Percentiles rank a stretch among this genome's conserved stretches.
phyloP scores from a whole-genome alignment of 2,797 vertebrate species.

The Dermochelys coriacea region DNA sequence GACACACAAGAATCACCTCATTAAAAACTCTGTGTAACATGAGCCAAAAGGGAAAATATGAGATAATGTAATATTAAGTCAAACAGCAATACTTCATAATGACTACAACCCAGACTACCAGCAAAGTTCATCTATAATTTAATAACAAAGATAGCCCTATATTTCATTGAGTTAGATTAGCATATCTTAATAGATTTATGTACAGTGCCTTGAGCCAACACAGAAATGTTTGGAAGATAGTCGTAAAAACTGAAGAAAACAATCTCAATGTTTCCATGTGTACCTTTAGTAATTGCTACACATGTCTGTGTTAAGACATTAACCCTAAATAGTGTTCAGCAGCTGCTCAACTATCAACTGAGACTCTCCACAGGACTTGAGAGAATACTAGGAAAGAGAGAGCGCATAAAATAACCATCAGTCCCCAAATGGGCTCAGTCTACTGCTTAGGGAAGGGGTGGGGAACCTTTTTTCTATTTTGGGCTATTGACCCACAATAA shows the following conservation, averaged over 20 bases:
- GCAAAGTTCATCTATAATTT: slow-evolving; percentile 38
- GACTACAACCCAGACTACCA: slow-evolving; percentile 28
- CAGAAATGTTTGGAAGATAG: slow-evolving; percentile 46
- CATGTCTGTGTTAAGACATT: slow-evolving; percentile 1
- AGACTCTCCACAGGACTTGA: background rate
- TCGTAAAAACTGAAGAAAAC: slow-evolving; percentile 40
- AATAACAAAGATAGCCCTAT: background rate
- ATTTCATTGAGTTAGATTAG: background rate
- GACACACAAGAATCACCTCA: background rate
- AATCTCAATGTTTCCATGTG: background rate
- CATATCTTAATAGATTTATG: slow-evolving; percentile 46
- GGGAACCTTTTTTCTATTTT: no score
- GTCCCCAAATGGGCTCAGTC: background rate
- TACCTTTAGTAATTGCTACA: slow-evolving; percentile 26
- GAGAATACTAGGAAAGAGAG: background rate
- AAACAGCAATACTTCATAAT: background rate
- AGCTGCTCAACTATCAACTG: background rate
- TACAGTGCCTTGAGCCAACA: background rate
- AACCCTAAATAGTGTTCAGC: background rate
- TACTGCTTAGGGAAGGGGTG: background rate
- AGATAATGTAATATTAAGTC: slow-evolving; percentile 42
- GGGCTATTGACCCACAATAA: no score
- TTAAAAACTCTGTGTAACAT: slow-evolving; percentile 8
- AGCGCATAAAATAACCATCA: background rate
- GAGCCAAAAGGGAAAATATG: background rate